phyloP scores from a whole-genome alignment of 2,797 vertebrate genomes.

The Sphenodon punctatus region DNA sequence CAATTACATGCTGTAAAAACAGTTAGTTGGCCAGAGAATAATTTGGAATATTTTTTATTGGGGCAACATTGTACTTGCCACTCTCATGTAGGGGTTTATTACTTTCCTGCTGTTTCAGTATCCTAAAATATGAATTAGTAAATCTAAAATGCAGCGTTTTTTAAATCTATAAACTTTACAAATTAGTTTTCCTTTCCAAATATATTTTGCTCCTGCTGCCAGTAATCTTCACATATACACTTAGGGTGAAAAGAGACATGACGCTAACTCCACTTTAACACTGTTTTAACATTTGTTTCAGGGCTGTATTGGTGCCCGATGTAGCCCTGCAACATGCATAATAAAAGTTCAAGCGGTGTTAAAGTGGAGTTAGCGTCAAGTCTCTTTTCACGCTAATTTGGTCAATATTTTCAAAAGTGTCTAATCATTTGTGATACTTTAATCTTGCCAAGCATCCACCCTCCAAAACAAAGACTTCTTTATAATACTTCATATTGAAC shows the following conservation, averaged over 20 bases:
- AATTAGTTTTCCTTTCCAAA: background rate
- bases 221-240: background rate
- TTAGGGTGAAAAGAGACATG: no score
- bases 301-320: no score
- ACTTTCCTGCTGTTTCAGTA: conserved; percentile 36
- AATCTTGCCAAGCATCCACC: conserved; percentile 9
- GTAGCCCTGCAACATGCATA: no score
- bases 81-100: conserved; percentile 52
- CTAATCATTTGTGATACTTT: background rate
- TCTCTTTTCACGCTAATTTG: no score
- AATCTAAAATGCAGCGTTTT: conserved; percentile 12
- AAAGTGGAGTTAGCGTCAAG: no score
- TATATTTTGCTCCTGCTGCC: background rate
- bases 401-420: background rate
- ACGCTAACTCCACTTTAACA: no score
- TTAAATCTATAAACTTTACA: background rate
- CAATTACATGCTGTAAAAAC: conserved; percentile 67
- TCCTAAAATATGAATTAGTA: conserved; percentile 46
- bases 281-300: no score
- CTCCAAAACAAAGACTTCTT: background rate
- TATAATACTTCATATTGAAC: background rate
- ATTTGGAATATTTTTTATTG: conserved; percentile 70
- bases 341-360: no score
- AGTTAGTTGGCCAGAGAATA: conserved; percentile 71
- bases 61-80: conserved; percentile 2